Base-by-base conservation (phyloP, 2,888 invertebrate genomes). In the Cerastis rubricosa region DNA sequence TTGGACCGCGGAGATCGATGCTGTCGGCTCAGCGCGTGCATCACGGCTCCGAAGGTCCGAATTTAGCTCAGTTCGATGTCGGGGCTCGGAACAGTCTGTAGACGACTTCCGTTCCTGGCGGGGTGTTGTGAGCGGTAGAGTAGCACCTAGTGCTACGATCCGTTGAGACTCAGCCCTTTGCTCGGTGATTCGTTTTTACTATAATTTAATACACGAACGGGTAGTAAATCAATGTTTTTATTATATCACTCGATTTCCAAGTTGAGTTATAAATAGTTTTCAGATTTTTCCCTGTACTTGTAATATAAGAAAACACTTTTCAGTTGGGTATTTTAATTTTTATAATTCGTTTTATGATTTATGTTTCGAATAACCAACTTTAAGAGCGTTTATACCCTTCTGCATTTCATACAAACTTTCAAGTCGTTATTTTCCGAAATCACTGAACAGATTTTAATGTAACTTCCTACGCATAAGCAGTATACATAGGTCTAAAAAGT, bases 81-180 rank as follows among this genome's bases (percentile, higher is more conserved):
- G 82, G 81, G 29, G 59, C 59, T 59, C 59, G 59, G 59, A 59
- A 59, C 8, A 59, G 59, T 59, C 59, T 59, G 94, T 94, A 97
- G 95, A 97, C 97, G 97, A 97, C 97, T 96, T 97, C 94, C 92
- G 95, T 97, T 95, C 59, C 59, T 59, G 59, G 59, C 29, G 59
- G 29, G 59, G 59, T 59, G 85, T 83, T 85, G 87, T 87, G 88
- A 87, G 86, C 90, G 90, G 93, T 87, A 86, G 83, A 88, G 83
- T 78, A 81, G 87, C 78, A 22, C 25, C 5, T 65, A 43, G 68
- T 59, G 25, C 9, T 45, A 22, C 29, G 96, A 97, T 97, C 97
- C 96, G 96, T 97, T 97, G 97, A 97, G 97, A 97, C 97, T 97
- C 93, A 95, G 95, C 97, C 97, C 94, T 88, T 29, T 87, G 94